These are phyloP conservation scores for Caerostris extrusa DNA, from an alignment of 1,140 invertebrate species.

Conservation along the genomic window DNA sequence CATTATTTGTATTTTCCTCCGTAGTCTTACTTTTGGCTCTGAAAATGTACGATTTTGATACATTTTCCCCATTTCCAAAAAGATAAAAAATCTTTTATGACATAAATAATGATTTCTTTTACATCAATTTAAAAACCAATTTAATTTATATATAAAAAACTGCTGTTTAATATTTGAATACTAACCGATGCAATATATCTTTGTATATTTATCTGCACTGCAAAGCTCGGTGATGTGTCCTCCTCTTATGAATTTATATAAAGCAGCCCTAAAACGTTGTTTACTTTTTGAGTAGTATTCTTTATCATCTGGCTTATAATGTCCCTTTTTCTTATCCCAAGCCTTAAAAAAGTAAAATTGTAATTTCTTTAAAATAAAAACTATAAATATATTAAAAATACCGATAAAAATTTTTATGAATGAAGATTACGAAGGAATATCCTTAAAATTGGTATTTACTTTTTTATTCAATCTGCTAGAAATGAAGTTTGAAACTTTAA, in stretches of 20 bases:
- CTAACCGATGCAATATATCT: slow-evolving; percentile 53
- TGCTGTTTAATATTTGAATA: background rate
- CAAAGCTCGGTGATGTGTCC: background rate
- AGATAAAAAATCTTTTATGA: background rate
- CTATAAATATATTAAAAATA: too few relatives aligned
- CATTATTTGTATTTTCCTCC: too few relatives aligned
- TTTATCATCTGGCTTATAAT: slow-evolving; percentile 58
- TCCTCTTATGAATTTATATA: slow-evolving; percentile 23
- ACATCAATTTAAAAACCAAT: background rate
- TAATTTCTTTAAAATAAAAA: background rate
- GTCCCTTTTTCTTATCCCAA: slow-evolving; percentile 65
- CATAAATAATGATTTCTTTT: background rate
- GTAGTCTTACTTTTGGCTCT: background rate
- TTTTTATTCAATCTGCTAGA: too few relatives aligned
- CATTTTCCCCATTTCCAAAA: background rate
- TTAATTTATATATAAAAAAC: background rate
- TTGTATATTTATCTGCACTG: slow-evolving; percentile 2
- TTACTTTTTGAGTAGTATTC: slow-evolving; percentile 60
- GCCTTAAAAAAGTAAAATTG: slow-evolving; percentile 22
- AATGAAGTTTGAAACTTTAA: too few relatives aligned
- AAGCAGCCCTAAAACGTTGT: slow-evolving; percentile 41
- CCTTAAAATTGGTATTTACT: too few relatives aligned
- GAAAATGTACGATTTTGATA: background rate
- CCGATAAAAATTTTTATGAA: too few relatives aligned
- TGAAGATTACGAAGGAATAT: too few relatives aligned